These are phyloP conservation scores for Drosophila erecta DNA, from an alignment of 1,140 invertebrate genomes.

Conservation along the genomic window DNA sequence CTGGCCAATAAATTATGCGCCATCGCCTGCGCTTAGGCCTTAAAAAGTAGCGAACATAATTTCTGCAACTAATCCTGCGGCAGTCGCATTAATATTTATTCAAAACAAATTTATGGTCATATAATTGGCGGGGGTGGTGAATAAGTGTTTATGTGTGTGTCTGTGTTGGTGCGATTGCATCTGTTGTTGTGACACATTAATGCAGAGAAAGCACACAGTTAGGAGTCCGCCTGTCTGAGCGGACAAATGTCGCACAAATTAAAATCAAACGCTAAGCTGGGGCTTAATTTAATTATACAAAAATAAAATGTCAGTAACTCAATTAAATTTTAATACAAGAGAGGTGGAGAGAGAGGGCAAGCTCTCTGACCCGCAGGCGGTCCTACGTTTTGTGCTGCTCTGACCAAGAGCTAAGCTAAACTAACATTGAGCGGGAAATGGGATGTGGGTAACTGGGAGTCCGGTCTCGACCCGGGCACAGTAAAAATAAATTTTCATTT, in stretches of 20 bases:
- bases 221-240: slow-evolving; percentile 23
- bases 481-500: slow-evolving; percentile 84
- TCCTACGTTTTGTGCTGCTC: background rate
- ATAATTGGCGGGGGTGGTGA: slow-evolving; percentile 43
- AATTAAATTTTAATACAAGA: slow-evolving; percentile 82
- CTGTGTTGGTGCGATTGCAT: slow-evolving; percentile 14
- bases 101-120: slow-evolving; percentile 77
- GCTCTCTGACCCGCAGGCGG: slow-evolving; percentile 44
- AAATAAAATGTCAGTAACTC: slow-evolving; percentile 84
- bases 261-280: slow-evolving; percentile 82
- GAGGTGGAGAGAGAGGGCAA: background rate
- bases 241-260: slow-evolving; percentile 82
- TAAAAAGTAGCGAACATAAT: slow-evolving; percentile 67
- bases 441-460: background rate
- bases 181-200: slow-evolving; percentile 59
- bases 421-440: slow-evolving; percentile 55
- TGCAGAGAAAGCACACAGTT: slow-evolving; percentile 33
- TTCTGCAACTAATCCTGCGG: slow-evolving; percentile 78
- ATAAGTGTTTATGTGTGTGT: no score
- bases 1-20: slow-evolving; percentile 67
- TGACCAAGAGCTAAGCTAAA: slow-evolving; percentile 62
- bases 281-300: slow-evolving; percentile 83
- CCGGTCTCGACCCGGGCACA: slow-evolving; percentile 38
- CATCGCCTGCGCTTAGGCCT: slow-evolving; percentile 57
- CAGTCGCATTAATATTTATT: slow-evolving; percentile 75